These are phyloP conservation scores for Paramuricea clavata DNA, from an alignment of 92 coral and sea anemone genomes.

Conservation along the genomic window DNA sequence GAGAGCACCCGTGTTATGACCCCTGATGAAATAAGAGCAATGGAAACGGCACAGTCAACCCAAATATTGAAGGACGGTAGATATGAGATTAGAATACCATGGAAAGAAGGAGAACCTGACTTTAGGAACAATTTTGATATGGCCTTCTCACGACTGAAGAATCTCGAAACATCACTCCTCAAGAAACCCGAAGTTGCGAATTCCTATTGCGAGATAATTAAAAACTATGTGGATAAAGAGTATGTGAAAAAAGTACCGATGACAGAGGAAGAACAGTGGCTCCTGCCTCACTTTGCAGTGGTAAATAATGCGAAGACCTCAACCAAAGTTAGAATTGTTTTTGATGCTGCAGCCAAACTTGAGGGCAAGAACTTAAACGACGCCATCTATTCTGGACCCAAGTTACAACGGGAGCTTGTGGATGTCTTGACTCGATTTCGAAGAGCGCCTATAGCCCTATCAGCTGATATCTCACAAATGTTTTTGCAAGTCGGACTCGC, in stretches of 20 bases:
- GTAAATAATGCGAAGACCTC: constrained; percentile 1
- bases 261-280: constrained; percentile 5
- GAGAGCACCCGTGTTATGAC: constrained; percentile 29
- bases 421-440: constrained; percentile 52
- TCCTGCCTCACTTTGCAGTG: constrained; percentile 19
- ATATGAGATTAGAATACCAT: constrained; percentile 46
- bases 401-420: constrained; percentile 58
- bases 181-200: constrained; percentile 49
- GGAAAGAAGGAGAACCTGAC: constrained; percentile 66
- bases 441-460: constrained; percentile 56
- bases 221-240: constrained; percentile 46
- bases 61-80: constrained; percentile 25
- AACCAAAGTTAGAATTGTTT: constrained; percentile 17
- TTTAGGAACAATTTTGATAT: constrained; percentile 51
- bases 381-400: constrained; percentile 55
- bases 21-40: constrained; percentile 29
- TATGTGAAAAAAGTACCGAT: constrained; percentile 51
- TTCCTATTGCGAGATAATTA: constrained; percentile 48
- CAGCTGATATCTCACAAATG: constrained; percentile 64
- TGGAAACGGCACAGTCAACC: constrained; percentile 35
- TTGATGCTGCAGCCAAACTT: constrained; percentile 21
- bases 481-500: constrained; percentile 60
- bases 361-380: constrained; percentile 56
- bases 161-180: constrained; percentile 6
- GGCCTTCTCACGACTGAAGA: constrained; percentile 6